phyloP scores from a whole-genome alignment of 1,140 invertebrate genomes.

The Drosophila melanica region DNA sequence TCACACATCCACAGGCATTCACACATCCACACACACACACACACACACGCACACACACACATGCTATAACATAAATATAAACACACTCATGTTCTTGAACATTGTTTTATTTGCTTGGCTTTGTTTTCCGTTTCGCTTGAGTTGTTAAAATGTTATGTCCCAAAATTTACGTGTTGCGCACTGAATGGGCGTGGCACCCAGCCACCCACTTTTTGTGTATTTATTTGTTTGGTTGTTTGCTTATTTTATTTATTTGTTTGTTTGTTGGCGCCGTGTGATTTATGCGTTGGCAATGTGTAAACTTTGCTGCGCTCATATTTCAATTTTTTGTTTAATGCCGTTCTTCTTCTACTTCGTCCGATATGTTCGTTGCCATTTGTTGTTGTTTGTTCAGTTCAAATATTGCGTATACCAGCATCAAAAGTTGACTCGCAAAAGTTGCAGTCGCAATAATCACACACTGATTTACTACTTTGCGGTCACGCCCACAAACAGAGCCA shows the following conservation, averaged over 20 bases:
- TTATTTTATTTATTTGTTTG: slow-evolving; percentile 31
- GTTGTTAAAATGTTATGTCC: slow-evolving; percentile 77
- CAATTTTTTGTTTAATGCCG: slow-evolving; percentile 47
- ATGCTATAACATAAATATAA: not conserved
- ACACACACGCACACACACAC: not conserved
- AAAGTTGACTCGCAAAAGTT: not conserved
- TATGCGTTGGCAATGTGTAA: slow-evolving; percentile 65
- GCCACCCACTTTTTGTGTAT: slow-evolving; percentile 2
- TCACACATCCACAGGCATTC: too few species aligned
- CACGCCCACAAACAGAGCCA: slow-evolving; percentile 5
- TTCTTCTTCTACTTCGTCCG: slow-evolving; percentile 1
- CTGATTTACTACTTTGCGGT: slow-evolving; percentile 54
- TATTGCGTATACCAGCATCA: slow-evolving; percentile 45
- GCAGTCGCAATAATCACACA: slow-evolving; percentile 17
- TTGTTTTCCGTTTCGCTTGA: slow-evolving; percentile 40
- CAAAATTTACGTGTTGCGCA: slow-evolving; percentile 64
- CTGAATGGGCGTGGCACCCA: slow-evolving; percentile 21
- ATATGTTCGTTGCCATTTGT: not conserved
- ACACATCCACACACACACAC: too few species aligned
- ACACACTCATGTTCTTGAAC: not conserved
- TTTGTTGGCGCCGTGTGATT: slow-evolving; percentile 57
- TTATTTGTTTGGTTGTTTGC: slow-evolving; percentile 21
- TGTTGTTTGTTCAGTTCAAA: slow-evolving; percentile 15
- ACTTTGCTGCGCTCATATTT: slow-evolving; percentile 50
- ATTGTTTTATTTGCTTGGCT: slow-evolving; percentile 47